Evolutionary conservation across 2,113 vertebrate genomes (phyloP).

Genomic region (Brachirus orientalis): DNA sequence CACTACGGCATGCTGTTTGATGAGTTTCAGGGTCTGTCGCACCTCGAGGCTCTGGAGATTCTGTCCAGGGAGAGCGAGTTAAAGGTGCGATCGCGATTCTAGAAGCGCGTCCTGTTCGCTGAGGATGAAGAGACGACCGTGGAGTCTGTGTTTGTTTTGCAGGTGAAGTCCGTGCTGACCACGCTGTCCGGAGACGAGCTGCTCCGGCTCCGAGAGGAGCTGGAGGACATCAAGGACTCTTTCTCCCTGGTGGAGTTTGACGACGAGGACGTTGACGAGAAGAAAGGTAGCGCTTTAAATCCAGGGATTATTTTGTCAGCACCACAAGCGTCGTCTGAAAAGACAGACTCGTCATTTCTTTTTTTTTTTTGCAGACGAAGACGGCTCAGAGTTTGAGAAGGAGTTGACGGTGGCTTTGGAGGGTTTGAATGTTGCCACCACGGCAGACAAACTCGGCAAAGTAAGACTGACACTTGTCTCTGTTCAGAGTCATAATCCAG

Average conservation of each 20-base stretch:
- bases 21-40: constrained; percentile 95
- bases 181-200: constrained; percentile 88
- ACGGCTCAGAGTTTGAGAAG: constrained; percentile 86
- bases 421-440: constrained; percentile 83
- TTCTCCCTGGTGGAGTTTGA: constrained; percentile 94
- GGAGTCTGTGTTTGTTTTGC: background rate
- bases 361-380: constrained; percentile 74
- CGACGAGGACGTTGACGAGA: constrained; percentile 92
- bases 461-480: constrained; percentile 71
- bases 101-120: background rate
- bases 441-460: constrained; percentile 85
- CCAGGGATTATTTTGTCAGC: no score
- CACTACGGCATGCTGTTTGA: constrained; percentile 98
- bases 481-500: no score
- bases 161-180: constrained; percentile 90
- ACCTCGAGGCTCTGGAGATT: constrained; percentile 97
- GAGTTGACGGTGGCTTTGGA: constrained; percentile 87
- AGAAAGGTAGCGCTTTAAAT: constrained; percentile 75
- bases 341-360: background rate
- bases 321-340: no score
- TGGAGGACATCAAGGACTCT: constrained; percentile 87
- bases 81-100: no score
- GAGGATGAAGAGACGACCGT: background rate
- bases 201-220: constrained; percentile 80
- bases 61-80: constrained; percentile 94